Percentiles rank a stretch among this genome's conserved stretches.
These are phyloP conservation scores for Strigamia maritima DNA, from an alignment of 2,888 invertebrate species.

Conservation along the genomic window DNA sequence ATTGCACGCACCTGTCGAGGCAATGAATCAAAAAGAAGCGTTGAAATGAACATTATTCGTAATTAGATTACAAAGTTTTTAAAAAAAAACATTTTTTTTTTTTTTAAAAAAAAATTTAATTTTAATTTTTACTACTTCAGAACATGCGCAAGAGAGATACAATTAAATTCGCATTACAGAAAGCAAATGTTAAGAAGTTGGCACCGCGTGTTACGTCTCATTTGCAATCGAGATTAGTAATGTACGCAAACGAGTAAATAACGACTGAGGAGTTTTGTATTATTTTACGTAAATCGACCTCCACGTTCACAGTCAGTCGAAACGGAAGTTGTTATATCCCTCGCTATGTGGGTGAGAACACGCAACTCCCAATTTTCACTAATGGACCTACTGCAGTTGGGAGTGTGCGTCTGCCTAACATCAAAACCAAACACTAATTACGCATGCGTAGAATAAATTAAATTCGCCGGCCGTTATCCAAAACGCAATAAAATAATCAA, in stretches of 20 bases:
- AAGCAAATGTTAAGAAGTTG: neutral
- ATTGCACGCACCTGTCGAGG: conserved; percentile 8
- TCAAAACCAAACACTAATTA: conserved; percentile 1
- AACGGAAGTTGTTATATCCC: neutral
- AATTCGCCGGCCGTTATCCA: neutral
- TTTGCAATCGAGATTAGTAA: conserved; percentile 6
- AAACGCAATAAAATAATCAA: neutral
- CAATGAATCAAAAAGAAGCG: neutral
- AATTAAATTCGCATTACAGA: conserved; percentile 1
- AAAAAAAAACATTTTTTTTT: neutral
- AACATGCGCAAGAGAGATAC: neutral
- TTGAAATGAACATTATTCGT: neutral
- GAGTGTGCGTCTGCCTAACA: neutral
- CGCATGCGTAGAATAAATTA: neutral
- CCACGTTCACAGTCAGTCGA: neutral
- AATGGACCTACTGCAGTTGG: neutral
- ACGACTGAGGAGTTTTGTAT: neutral
- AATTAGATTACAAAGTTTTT: conserved; percentile 7
- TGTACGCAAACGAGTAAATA: neutral
- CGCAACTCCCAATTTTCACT: neutral
- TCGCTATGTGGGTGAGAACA: neutral
- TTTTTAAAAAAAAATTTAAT: neutral
- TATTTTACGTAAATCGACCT: neutral
- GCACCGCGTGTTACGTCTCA: neutral
- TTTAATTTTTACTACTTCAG: neutral